Percentiles rank a stretch among this genome's conserved stretches.
These are phyloP conservation scores for Diorhabda elongata DNA, from an alignment of 1,140 invertebrate species.

Conservation along the genomic window DNA sequence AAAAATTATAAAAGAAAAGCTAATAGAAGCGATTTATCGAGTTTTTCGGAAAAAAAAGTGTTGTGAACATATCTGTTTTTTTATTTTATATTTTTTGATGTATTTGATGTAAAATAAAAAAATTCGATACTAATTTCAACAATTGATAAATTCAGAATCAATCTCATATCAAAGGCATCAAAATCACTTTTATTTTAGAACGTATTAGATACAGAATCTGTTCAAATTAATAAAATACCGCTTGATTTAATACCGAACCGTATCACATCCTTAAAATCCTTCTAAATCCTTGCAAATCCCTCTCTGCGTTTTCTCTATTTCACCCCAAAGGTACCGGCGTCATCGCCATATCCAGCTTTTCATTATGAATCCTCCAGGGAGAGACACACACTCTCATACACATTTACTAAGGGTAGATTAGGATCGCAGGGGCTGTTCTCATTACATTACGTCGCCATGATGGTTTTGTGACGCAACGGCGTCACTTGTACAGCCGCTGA, in stretches of 20 bases:
- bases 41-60: too few relatives aligned
- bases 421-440: slow-evolving; percentile 15
- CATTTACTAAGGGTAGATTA: slow-evolving; percentile 12
- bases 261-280: not conserved
- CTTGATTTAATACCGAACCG: slow-evolving; percentile 2
- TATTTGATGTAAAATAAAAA: too few relatives aligned
- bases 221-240: not conserved
- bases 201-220: too few relatives aligned
- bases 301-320: not conserved
- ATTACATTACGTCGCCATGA: slow-evolving; percentile 20
- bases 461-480: slow-evolving; percentile 10
- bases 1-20: too few relatives aligned
- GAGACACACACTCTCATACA: slow-evolving; percentile 1
- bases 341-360: slow-evolving; percentile 5
- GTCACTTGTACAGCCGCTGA: slow-evolving; percentile 13
- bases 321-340: not conserved
- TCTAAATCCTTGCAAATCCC: slow-evolving; percentile 6
- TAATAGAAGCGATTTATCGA: too few relatives aligned
- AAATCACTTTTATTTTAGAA: too few relatives aligned
- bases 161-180: too few relatives aligned
- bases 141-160: too few relatives aligned
- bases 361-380: slow-evolving; percentile 11
- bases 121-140: too few relatives aligned
- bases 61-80: too few relatives aligned
- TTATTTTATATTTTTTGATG: too few relatives aligned